Conservation (phyloP, 2,113 vertebrate species). For the Procavia capensis region DNA sequence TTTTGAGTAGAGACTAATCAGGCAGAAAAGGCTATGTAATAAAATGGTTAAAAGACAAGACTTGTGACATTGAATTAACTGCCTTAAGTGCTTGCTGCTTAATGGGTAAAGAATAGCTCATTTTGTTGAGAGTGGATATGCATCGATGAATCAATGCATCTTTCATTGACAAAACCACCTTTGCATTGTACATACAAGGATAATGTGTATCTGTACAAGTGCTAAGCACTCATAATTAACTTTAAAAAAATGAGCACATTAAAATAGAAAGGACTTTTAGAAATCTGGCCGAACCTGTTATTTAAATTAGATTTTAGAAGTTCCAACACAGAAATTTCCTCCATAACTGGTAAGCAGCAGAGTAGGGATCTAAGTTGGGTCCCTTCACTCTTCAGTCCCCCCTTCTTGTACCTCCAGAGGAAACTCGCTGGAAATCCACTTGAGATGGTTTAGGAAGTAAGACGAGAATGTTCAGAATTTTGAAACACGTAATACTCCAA, state of each 20-base stretch:
- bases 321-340: neutral
- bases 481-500: conserved; percentile 47
- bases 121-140: conserved; percentile 18
- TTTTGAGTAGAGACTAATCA: no score
- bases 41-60: neutral
- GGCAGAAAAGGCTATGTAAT: neutral
- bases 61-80: neutral
- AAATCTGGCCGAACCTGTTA: neutral
- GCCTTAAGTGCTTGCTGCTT: neutral
- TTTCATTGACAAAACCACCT: neutral
- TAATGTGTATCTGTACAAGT: neutral
- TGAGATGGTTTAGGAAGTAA: conserved; percentile 41
- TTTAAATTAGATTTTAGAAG: neutral
- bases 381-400: neutral
- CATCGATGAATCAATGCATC: neutral
- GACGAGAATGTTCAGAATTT: conserved; percentile 5
- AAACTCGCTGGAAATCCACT: neutral
- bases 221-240: neutral
- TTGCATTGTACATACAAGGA: neutral
- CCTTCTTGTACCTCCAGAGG: neutral
- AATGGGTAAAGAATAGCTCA: neutral
- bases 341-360: neutral
- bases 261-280: conserved; percentile 12
- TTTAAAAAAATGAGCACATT: neutral
- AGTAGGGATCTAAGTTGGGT: neutral